These are phyloP conservation scores for Coryphaenoides rupestris DNA, from an alignment of 2,113 vertebrate genomes.

Conservation along the genomic window DNA sequence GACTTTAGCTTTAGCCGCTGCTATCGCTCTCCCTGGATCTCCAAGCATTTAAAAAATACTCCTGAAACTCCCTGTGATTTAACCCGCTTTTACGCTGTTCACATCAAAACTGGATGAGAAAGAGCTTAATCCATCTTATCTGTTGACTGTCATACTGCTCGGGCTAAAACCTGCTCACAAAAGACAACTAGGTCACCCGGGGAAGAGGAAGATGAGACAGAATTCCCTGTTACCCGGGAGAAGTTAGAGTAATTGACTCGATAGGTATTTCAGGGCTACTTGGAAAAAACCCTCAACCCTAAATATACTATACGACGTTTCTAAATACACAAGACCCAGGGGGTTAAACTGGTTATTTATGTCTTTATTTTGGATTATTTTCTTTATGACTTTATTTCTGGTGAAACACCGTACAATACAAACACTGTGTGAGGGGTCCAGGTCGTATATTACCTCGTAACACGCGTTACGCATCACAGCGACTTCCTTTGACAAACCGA, in stretches of 20 bases:
- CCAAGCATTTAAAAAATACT: conserved; percentile 81
- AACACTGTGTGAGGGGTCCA: conserved; percentile 7
- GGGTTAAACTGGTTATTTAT: no score
- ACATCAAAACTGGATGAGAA: conserved; percentile 82
- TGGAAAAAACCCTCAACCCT: conserved; percentile 50
- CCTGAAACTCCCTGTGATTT: conserved; percentile 77
- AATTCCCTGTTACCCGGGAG: conserved; percentile 69
- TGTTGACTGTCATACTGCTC: conserved; percentile 84
- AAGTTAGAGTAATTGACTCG: conserved; percentile 78
- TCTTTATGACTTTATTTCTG: conserved; percentile 20
- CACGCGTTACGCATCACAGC: conserved; percentile 20
- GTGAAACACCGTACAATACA: conserved; percentile 9
- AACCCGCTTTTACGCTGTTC: conserved; percentile 81
- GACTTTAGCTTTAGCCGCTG: conserved; percentile 74
- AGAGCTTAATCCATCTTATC: conserved; percentile 84
- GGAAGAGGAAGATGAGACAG: conserved; percentile 49
- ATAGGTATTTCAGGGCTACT: conserved; percentile 54
- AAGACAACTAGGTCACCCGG: conserved; percentile 83
- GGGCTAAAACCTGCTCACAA: conserved; percentile 82
- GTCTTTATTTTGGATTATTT: not conserved
- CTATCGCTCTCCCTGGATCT: conserved; percentile 78
- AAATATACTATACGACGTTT: conserved; percentile 44
- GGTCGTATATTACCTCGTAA: conserved; percentile 9
- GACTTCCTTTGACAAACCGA: conserved; percentile 25
- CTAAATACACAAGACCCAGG: conserved; percentile 21